Evolutionary conservation across 2,113 vertebrate species (phyloP).

Genomic region (Anolis carolinensis): DNA sequence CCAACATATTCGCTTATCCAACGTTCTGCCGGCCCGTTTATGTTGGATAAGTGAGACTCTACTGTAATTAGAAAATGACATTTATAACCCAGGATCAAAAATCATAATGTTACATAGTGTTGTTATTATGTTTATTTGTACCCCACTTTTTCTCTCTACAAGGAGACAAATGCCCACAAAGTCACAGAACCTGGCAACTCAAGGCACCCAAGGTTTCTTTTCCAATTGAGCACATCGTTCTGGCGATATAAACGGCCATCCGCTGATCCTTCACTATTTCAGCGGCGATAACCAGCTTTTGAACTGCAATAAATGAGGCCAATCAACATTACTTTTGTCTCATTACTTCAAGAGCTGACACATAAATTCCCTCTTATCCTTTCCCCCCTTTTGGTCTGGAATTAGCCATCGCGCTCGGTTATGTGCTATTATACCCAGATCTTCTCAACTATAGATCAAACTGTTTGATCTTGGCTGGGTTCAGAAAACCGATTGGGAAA

Average conservation of each 20-base stretch:
- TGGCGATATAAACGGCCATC: slow-evolving; percentile 18
- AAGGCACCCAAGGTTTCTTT: not conserved
- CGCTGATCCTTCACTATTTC: slow-evolving; percentile 54
- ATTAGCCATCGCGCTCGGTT: slow-evolving; percentile 56
- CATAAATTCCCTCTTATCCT: slow-evolving; percentile 65
- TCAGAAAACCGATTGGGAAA: slow-evolving; percentile 60
- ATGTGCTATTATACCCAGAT: slow-evolving; percentile 40
- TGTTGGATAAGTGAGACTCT: too few relatives aligned
- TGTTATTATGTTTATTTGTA: too few relatives aligned
- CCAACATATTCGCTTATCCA: too few relatives aligned
- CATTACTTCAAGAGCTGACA: slow-evolving; percentile 75
- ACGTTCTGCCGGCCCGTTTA: too few relatives aligned
- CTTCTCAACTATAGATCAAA: slow-evolving; percentile 51
- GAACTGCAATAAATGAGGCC: slow-evolving; percentile 71
- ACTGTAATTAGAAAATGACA: too few relatives aligned
- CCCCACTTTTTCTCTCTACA: too few relatives aligned
- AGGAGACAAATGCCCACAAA: not conserved
- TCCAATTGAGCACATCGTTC: not conserved
- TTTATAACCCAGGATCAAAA: too few relatives aligned
- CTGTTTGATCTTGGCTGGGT: slow-evolving; percentile 60
- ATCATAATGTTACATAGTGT: too few relatives aligned
- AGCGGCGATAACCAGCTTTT: slow-evolving; percentile 68
- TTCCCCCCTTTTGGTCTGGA: slow-evolving; percentile 67
- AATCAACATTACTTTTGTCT: slow-evolving; percentile 72
- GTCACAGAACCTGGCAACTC: not conserved